Evolutionary conservation across 2,113 vertebrate species (phyloP), one percentile per base, ranked within the genome.

Genomic region (Calypte anna): DNA sequence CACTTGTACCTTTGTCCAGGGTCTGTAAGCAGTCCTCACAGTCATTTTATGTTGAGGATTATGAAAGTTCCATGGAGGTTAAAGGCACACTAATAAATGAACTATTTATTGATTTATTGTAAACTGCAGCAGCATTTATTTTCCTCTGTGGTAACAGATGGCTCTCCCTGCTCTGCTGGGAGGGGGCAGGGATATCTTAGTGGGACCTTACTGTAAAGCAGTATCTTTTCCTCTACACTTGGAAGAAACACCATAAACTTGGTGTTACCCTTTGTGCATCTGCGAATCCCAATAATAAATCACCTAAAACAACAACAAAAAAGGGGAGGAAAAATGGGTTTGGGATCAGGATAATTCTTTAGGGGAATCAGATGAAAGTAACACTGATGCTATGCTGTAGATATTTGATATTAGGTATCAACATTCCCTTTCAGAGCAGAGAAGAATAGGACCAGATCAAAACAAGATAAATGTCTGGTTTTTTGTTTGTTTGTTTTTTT

Each of bases 341-440:
- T 7, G 14, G 38, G 25, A 55, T 6, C 5, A 43, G 22, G 33
- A 28, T 22, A 72, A 50, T 46, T 64, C 38, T 64, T 63, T 11
- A 31, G 36, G 27, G 31, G 33, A 46, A 54, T 58, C 14, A 14
- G n/a, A 20, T 20, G 33, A 57, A 48, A 80, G 55, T 13, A 30
- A 19, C 0, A 2, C 14, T 2, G 1, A 0, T 5, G 16, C 27
- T 73, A 43, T 9, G 11, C 22, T 43, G 31, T 7, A 40, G 62
- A 12, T 50, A 44, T 44, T 73, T 55, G 31, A 69, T 46, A n/a
- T 78, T 78, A 82, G 23, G 76, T 46, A 63, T 83, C 51, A 74
- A 14, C 9, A 22, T 23, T 74, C 30, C 8, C 55, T 61, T 76
- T 23, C 23, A 28, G n/a, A 61, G 58, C 17, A 72, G 48, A 70